Evolutionary conservation across 2,113 vertebrate genomes (phyloP).

Genomic region (Patagioenas fasciata): DNA sequence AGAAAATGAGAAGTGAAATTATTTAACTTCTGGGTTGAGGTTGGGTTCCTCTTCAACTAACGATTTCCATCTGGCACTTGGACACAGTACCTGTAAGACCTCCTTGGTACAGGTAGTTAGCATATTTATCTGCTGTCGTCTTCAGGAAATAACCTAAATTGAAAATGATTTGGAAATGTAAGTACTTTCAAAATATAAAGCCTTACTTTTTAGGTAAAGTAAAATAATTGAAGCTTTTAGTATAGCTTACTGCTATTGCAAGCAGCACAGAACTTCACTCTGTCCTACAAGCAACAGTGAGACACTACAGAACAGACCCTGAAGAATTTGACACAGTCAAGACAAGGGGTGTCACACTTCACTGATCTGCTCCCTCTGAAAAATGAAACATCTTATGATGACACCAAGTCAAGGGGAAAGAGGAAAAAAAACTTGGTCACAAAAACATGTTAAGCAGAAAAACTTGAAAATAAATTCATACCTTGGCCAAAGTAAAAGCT

Average conservation of each 20-base stretch:
- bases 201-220: neutral
- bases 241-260: neutral
- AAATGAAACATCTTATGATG: accelerated
- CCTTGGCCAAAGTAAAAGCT: neutral
- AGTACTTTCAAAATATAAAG: neutral
- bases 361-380: neutral
- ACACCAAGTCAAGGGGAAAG: neutral
- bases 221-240: neutral
- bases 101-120: accelerated
- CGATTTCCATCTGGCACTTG: neutral
- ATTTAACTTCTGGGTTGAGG: neutral
- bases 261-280: neutral
- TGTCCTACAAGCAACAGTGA: neutral
- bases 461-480: neutral
- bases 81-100: neutral
- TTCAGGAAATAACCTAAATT: neutral
- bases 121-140: neutral
- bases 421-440: neutral
- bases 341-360: neutral
- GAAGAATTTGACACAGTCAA: accelerated
- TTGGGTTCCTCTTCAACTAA: neutral
- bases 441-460: neutral
- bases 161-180: neutral
- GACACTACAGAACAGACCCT: neutral
- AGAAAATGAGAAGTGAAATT: neutral